Conservation (phyloP, 2,797 vertebrate genomes). For the Rhabdomys pumilio region DNA sequence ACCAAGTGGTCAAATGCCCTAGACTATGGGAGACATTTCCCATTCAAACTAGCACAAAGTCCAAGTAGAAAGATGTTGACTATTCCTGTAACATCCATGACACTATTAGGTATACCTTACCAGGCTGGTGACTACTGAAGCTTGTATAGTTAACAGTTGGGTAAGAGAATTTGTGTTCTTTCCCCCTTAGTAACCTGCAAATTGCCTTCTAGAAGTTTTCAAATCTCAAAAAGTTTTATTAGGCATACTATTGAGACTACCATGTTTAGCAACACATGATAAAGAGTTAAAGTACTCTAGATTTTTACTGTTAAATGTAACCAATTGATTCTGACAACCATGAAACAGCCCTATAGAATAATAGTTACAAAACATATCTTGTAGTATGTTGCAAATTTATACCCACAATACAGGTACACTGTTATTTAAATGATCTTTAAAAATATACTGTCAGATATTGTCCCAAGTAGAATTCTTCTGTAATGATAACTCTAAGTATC, state of each 20-base stretch:
- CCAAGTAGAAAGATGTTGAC: background rate
- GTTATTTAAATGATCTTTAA: conserved; percentile 13
- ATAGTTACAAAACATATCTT: background rate
- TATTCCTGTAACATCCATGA: background rate
- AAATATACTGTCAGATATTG: background rate
- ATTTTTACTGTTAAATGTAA: background rate
- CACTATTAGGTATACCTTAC: background rate
- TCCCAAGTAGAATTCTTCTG: background rate
- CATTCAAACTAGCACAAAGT: background rate
- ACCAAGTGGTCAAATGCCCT: background rate
- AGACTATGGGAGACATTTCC: background rate
- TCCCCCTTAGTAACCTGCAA: background rate
- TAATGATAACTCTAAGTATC: background rate
- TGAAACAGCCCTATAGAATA: background rate
- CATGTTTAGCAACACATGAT: background rate
- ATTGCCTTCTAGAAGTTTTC: background rate
- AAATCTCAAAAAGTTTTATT: conserved; percentile 21
- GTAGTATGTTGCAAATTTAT: background rate
- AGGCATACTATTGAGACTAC: background rate
- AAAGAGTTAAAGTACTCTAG: background rate
- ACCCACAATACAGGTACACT: background rate
- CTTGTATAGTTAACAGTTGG: background rate
- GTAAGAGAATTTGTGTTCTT: too few relatives aligned
- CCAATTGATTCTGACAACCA: background rate
- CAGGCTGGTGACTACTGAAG: background rate